These are phyloP conservation scores for Takifugu rubripes DNA, from an alignment of 2,797 vertebrate genomes.

Conservation along the genomic window DNA sequence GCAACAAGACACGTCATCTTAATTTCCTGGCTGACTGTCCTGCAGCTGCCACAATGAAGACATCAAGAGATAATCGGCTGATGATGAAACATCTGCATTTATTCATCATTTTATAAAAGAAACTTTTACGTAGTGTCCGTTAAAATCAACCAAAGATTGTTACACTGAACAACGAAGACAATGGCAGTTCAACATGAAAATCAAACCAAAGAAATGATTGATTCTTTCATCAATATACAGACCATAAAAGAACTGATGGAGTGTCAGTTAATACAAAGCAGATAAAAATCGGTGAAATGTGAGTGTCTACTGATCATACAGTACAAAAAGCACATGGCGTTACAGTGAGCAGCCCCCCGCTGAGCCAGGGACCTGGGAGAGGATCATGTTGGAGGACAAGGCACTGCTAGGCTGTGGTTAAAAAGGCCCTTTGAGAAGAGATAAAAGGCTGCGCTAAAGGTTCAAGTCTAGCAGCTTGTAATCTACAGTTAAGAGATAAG, in stretches of 20 bases:
- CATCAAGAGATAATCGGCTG: constrained; percentile 49
- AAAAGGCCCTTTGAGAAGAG: constrained; percentile 19
- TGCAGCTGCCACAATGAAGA: constrained; percentile 57
- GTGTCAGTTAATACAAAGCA: not conserved
- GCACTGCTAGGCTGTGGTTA: constrained; percentile 22
- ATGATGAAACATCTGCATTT: constrained; percentile 62
- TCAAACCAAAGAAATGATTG: not conserved
- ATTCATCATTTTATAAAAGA: constrained; percentile 55
- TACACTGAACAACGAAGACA: too few species aligned
- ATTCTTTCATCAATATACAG: too few species aligned
- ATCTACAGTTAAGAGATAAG: constrained; percentile 24
- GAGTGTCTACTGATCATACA: constrained; percentile 7
- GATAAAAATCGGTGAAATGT: constrained; percentile 22
- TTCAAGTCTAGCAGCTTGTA: constrained; percentile 35
- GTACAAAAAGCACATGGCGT: not conserved
- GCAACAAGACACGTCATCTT: constrained; percentile 26
- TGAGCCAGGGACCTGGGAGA: constrained; percentile 24
- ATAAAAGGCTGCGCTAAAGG: constrained; percentile 30
- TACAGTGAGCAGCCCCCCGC: constrained; percentile 7
- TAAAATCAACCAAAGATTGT: constrained; percentile 7
- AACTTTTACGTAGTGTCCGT: constrained; percentile 19
- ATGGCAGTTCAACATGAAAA: not conserved
- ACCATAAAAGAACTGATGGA: too few species aligned
- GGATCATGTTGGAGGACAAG: constrained; percentile 25
- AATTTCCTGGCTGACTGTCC: constrained; percentile 30